Conservation (phyloP, 2,113 vertebrate genomes). For the Phoxinus phoxinus region DNA sequence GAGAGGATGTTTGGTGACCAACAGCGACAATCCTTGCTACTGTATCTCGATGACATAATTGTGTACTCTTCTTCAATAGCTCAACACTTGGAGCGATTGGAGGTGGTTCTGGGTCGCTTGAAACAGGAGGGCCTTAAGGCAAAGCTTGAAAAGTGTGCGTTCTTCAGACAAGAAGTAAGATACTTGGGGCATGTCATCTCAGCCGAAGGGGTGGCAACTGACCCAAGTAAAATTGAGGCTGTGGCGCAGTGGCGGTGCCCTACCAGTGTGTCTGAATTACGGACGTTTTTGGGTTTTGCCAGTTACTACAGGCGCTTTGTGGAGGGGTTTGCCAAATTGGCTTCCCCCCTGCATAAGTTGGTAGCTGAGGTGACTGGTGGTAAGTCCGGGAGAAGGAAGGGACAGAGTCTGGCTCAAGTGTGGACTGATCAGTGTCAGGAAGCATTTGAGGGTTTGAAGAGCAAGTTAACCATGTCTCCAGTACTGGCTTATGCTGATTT, state of each 20-base stretch:
- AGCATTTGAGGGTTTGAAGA: background rate
- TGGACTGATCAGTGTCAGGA: background rate
- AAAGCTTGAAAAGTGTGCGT: background rate
- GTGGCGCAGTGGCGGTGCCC: background rate
- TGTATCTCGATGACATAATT: constrained; percentile 9
- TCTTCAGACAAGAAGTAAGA: background rate
- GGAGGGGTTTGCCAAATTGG: background rate
- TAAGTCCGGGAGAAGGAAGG: background rate
- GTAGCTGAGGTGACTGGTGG: background rate
- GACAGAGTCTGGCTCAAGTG: background rate
- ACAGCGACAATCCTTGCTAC: constrained; percentile 10
- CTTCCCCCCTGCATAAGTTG: background rate
- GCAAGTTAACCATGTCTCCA: background rate
- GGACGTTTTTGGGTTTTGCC: background rate
- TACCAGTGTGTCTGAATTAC: background rate
- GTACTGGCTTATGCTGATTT: background rate
- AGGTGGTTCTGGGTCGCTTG: background rate
- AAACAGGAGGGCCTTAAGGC: background rate
- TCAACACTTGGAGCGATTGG: constrained; percentile 32
- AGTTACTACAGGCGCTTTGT: background rate
- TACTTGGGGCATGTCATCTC: background rate
- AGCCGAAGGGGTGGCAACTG: background rate
- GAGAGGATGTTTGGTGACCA: constrained; percentile 31
- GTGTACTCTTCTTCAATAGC: constrained; percentile 26
- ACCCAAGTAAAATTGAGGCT: constrained; percentile 17